Percentiles rank a stretch among this genome's conserved stretches.
phyloP scores from a whole-genome alignment of 2,113 vertebrate species.

The Tursiops truncatus region DNA sequence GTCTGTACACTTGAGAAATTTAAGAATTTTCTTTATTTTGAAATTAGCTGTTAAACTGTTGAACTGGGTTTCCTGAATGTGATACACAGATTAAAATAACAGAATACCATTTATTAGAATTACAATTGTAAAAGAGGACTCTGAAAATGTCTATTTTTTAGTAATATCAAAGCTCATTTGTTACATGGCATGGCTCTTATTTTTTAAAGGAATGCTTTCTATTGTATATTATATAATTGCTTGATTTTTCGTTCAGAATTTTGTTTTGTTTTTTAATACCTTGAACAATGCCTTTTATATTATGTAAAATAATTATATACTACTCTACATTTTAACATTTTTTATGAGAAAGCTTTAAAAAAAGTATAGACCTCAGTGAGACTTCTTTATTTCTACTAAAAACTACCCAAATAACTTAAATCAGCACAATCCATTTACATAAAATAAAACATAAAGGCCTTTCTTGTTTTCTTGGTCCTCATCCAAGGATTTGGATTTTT shows the following conservation, averaged over 20 bases:
- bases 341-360: background rate
- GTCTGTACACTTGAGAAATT: background rate
- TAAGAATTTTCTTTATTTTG: background rate
- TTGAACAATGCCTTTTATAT: background rate
- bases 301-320: background rate
- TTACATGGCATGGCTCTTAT: background rate
- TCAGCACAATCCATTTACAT: background rate
- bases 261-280: background rate
- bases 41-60: background rate
- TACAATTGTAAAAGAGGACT: background rate
- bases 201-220: background rate
- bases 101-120: background rate
- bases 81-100: background rate
- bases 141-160: background rate
- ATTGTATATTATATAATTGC: background rate
- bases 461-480: background rate
- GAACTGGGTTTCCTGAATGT: background rate
- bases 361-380: background rate
- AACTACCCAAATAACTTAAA: background rate
- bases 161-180: background rate
- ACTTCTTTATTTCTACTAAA: background rate
- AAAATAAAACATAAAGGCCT: background rate
- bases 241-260: background rate
- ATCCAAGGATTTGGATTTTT: background rate
- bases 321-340: background rate